Conservation (phyloP, 2,113 vertebrate genomes). For the Noturus placidus region DNA sequence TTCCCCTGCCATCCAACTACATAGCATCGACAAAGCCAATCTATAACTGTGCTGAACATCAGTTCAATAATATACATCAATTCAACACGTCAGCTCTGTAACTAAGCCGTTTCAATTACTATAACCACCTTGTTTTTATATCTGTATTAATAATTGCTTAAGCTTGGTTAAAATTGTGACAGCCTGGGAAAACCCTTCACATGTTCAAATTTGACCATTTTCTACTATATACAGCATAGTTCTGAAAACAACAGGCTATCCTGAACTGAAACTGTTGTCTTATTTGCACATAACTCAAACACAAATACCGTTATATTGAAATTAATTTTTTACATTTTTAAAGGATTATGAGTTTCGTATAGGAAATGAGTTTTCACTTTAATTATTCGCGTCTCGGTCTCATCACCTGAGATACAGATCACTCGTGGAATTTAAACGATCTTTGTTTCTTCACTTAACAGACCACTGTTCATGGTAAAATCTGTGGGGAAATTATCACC, state of each 20-base stretch:
- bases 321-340: not conserved
- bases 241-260: not conserved
- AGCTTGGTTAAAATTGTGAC: not conserved
- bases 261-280: not conserved
- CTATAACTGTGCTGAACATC: conserved; percentile 28
- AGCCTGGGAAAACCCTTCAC: not conserved
- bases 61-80: conserved; percentile 15
- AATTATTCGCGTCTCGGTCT: not conserved
- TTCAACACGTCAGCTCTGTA: conserved; percentile 4
- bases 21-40: conserved; percentile 31
- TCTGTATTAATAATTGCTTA: not conserved
- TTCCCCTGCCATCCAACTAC: not conserved
- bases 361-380: not conserved
- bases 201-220: not conserved
- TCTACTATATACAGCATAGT: not conserved
- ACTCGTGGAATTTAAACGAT: not conserved
- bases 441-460: not conserved
- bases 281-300: not conserved
- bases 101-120: not conserved
- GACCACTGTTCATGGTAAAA: not conserved
- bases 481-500: not conserved
- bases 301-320: not conserved
- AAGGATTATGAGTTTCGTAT: not conserved
- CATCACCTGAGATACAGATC: not conserved
- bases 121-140: not conserved